Percentiles rank a stretch among this genome's conserved stretches.
Evolutionary conservation across 2,797 vertebrate genomes (phyloP).

Genomic region (Eremophila alpestris): DNA sequence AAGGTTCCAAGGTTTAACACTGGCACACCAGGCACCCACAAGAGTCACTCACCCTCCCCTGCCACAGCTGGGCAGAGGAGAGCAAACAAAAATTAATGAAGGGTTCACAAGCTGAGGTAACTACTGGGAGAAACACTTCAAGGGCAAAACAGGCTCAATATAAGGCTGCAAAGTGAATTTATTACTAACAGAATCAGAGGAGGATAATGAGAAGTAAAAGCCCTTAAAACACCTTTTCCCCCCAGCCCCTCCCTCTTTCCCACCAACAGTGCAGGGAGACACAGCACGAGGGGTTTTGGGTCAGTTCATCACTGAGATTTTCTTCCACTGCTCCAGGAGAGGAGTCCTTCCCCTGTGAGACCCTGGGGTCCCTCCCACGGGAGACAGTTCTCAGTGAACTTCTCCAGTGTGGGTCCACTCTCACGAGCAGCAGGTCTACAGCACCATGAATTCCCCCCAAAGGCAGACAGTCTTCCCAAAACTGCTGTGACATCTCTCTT

Average conservation of each 20-base stretch:
- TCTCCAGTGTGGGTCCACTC: fast-evolving
- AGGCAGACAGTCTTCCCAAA: neutral
- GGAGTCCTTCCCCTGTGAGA: neutral
- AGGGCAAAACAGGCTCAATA: neutral
- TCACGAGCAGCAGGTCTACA: neutral
- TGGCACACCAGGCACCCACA: neutral
- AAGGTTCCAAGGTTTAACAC: neutral
- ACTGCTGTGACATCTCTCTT: neutral
- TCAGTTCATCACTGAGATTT: neutral
- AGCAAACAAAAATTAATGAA: neutral
- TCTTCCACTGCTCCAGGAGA: neutral
- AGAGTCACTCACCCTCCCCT: fast-evolving
- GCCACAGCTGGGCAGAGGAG: neutral
- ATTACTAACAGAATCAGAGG: neutral
- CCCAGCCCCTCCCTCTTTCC: neutral
- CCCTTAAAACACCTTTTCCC: neutral
- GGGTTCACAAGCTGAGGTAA: neutral
- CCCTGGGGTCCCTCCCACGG: fast-evolving
- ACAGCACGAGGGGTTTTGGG: neutral
- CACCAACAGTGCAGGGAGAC: neutral
- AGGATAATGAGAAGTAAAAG: neutral
- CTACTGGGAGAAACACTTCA: neutral
- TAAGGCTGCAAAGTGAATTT: neutral
- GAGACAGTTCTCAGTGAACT: fast-evolving
- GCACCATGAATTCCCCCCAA: fast-evolving